Conservation (phyloP, 2,113 vertebrate genomes). For the Lagopus muta region DNA sequence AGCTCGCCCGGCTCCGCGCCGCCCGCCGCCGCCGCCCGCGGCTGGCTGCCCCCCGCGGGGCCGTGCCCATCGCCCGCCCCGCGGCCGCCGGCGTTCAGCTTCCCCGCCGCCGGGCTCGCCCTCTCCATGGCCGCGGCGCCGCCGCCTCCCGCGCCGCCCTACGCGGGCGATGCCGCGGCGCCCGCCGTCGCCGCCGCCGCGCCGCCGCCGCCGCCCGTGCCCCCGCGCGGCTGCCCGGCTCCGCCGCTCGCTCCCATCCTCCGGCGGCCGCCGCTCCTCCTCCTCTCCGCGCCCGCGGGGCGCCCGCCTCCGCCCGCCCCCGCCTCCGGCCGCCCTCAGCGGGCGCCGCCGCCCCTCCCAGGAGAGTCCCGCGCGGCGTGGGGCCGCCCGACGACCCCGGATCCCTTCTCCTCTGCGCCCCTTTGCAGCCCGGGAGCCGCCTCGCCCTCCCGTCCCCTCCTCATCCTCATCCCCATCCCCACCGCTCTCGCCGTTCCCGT, state of each 20-base stretch:
- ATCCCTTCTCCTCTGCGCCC: background rate
- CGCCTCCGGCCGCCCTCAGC: background rate
- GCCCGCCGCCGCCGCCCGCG: slow-evolving; percentile 38
- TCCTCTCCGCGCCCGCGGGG: background rate
- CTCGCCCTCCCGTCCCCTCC: background rate
- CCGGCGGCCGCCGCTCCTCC: background rate
- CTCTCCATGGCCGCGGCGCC: slow-evolving; percentile 62
- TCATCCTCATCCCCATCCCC: background rate
- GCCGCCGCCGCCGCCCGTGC: background rate
- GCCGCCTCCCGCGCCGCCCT: background rate
- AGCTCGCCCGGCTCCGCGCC: slow-evolving; percentile 79
- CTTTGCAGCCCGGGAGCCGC: background rate
- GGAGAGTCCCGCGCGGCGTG: background rate
- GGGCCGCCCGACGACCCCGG: background rate
- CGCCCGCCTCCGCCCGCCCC: slow-evolving; percentile 30
- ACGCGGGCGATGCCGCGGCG: background rate
- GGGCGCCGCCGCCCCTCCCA: background rate
- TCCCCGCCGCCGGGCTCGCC: slow-evolving; percentile 35
- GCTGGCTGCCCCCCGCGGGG: slow-evolving; percentile 11
- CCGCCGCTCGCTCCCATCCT: background rate
- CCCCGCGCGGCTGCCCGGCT: background rate
- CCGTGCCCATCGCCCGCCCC: slow-evolving; percentile 56
- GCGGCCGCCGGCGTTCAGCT: slow-evolving; percentile 55
- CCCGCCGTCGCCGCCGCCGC: slow-evolving; percentile 24
- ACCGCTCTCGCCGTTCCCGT: background rate